phyloP scores from a whole-genome alignment of 2,113 vertebrate genomes.

The Drymodes brunneopygia region DNA sequence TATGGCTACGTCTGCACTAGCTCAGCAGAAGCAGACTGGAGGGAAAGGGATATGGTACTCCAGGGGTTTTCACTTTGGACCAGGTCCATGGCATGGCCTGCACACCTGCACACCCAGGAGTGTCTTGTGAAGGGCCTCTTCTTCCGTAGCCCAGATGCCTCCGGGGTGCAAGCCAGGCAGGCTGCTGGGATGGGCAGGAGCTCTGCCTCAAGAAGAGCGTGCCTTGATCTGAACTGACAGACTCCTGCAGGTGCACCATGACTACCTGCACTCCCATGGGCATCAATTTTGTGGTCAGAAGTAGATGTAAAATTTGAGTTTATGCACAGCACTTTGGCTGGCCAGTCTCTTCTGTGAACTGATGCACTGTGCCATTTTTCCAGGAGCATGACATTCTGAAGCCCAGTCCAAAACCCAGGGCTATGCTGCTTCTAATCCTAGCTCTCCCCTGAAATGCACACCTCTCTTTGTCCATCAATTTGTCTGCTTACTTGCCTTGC shows the following conservation, averaged over 20 bases:
- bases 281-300: not conserved
- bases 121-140: not conserved
- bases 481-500: not conserved
- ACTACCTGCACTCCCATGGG: accelerated
- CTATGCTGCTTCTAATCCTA: accelerated
- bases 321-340: not conserved
- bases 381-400: not conserved
- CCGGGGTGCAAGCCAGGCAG: not conserved
- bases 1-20: not conserved
- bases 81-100: not conserved
- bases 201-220: not conserved
- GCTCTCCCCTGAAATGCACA: not conserved
- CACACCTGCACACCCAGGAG: not conserved
- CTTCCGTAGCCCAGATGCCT: accelerated
- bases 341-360: not conserved
- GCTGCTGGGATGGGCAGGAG: not conserved
- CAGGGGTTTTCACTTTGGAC: not conserved
- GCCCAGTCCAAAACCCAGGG: not conserved
- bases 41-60: not conserved
- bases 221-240: not conserved
- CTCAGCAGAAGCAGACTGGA: not conserved
- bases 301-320: not conserved
- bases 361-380: not conserved
- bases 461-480: not conserved
- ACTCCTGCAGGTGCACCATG: not conserved